phyloP scores from a whole-genome alignment of 2,888 invertebrate genomes.

The Tubulanus polymorphus region DNA sequence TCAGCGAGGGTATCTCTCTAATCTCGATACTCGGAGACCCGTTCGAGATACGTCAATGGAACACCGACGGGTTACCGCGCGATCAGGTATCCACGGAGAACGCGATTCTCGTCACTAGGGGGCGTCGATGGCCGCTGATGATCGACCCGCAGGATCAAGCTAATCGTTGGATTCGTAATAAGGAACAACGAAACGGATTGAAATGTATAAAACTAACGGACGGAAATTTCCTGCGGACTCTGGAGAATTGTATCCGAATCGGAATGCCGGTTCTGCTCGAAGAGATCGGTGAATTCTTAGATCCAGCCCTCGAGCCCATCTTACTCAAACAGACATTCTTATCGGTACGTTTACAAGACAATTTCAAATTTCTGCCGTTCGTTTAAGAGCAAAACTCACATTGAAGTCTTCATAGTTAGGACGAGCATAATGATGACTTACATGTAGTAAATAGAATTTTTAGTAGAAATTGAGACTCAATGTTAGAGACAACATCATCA shows the following conservation, averaged over 20 bases:
- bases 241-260: conserved; percentile 54
- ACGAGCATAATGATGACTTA: no score
- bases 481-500: no score
- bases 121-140: conserved; percentile 55
- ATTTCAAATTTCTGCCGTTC: no score
- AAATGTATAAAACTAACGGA: conserved; percentile 53
- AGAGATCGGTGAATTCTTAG: conserved; percentile 51
- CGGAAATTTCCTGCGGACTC: conserved; percentile 47
- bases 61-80: conserved; percentile 51
- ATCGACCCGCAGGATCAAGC: conserved; percentile 54
- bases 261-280: conserved; percentile 55
- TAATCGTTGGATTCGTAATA: conserved; percentile 53
- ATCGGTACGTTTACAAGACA: conserved; percentile 57
- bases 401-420: no score
- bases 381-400: no score
- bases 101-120: conserved; percentile 53
- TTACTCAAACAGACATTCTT: conserved; percentile 70
- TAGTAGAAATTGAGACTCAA: no score
- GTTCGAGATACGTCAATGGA: conserved; percentile 63
- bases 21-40: conserved; percentile 51
- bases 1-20: conserved; percentile 66
- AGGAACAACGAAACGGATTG: conserved; percentile 46
- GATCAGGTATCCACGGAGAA: conserved; percentile 55
- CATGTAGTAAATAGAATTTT: no score
- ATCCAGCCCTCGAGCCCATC: conserved; percentile 54